Evolutionary conservation across 1,140 invertebrate species (phyloP).

Genomic region (Ephestia elutella): DNA sequence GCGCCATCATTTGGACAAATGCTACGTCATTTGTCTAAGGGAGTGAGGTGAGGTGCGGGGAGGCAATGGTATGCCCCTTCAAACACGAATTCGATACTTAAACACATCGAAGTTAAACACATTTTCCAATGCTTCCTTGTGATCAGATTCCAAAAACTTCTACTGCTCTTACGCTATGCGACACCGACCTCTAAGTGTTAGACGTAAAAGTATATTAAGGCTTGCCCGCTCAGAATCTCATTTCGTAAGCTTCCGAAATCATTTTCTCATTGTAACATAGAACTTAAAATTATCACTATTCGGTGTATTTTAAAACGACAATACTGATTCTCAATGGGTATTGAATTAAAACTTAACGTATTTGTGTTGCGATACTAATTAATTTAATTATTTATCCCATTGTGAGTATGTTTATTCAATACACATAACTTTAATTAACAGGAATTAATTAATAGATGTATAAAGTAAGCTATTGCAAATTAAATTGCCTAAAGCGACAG

Average conservation of each 20-base stretch:
- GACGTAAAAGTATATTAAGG: slow-evolving; percentile 35
- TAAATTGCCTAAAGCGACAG: neutral
- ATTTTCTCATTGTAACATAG: slow-evolving; percentile 54
- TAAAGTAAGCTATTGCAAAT: slow-evolving; percentile 15
- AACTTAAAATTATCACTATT: slow-evolving; percentile 39
- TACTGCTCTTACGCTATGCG: slow-evolving; percentile 33
- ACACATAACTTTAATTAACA: slow-evolving; percentile 31
- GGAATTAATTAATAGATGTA: neutral
- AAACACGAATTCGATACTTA: slow-evolving; percentile 32
- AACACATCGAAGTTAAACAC: slow-evolving; percentile 15
- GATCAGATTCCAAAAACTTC: slow-evolving; percentile 62
- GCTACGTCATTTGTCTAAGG: slow-evolving; percentile 73
- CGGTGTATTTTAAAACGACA: slow-evolving; percentile 48
- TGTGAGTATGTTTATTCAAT: slow-evolving; percentile 62
- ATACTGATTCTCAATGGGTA: slow-evolving; percentile 50
- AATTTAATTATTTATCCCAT: slow-evolving; percentile 71
- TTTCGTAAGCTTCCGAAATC: slow-evolving; percentile 64
- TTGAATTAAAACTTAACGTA: slow-evolving; percentile 72
- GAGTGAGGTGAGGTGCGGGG: slow-evolving; percentile 44
- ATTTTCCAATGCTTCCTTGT: slow-evolving; percentile 29
- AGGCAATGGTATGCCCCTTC: slow-evolving; percentile 15
- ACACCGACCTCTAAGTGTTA: slow-evolving; percentile 37
- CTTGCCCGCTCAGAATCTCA: slow-evolving; percentile 37
- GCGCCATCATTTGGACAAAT: slow-evolving; percentile 77
- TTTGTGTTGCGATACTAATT: slow-evolving; percentile 67